These are phyloP conservation scores for Calidris pygmaea DNA, from an alignment of 2,113 vertebrate species.

Conservation along the genomic window DNA sequence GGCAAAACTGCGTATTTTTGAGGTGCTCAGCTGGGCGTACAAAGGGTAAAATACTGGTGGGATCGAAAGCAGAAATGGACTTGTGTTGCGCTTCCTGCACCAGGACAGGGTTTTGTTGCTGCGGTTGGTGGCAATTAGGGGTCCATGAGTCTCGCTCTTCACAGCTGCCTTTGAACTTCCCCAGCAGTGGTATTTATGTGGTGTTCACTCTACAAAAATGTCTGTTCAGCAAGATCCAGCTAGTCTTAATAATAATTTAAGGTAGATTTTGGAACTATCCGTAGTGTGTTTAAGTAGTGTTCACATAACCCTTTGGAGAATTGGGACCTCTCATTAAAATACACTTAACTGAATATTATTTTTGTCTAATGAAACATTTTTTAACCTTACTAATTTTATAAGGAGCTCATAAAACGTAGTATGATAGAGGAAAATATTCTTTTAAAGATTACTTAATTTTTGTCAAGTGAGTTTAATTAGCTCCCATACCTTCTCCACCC, in stretches of 20 bases:
- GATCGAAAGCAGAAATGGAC: background rate
- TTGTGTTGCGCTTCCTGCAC: accelerated
- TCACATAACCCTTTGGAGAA: background rate
- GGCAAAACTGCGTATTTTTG: background rate
- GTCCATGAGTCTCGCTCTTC: accelerated
- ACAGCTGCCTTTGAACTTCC: background rate
- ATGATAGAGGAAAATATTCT: background rate
- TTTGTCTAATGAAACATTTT: background rate
- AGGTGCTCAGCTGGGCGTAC: background rate
- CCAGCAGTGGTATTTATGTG: background rate
- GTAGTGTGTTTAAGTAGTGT: background rate
- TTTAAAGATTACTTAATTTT: background rate
- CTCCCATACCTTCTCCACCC: background rate
- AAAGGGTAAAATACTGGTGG: background rate
- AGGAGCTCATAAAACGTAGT: background rate
- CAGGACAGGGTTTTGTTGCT: accelerated
- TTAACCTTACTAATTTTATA: background rate
- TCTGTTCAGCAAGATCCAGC: background rate
- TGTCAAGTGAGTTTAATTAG: background rate
- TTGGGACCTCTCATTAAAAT: background rate
- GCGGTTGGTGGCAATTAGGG: background rate
- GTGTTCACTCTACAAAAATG: background rate
- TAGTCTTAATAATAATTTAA: background rate
- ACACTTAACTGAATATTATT: background rate
- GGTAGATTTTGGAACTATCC: background rate